Percentiles rank a stretch among this genome's conserved stretches.
Conservation (phyloP, 2,888 invertebrate genomes). For the Apamea crenata region DNA sequence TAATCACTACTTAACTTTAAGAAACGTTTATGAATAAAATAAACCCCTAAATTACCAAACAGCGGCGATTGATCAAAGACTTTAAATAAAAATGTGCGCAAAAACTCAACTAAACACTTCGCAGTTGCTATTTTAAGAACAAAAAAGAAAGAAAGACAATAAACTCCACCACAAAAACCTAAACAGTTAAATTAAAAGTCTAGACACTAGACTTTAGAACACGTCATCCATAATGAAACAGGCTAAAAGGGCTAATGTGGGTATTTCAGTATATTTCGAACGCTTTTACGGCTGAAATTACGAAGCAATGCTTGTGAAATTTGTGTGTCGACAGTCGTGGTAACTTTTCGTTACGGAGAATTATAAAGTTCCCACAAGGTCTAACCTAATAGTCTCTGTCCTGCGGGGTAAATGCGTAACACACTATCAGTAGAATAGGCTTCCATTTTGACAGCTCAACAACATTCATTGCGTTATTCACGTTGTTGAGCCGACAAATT, state of each 20-base stretch:
- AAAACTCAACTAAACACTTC: background rate
- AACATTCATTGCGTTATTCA: too few species aligned
- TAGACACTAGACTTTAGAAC: slow-evolving; percentile 10
- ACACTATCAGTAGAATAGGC: too few species aligned
- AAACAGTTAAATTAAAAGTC: slow-evolving; percentile 20
- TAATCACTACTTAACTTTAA: too few species aligned
- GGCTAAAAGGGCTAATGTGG: background rate
- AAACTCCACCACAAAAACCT: background rate
- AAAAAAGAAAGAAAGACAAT: background rate
- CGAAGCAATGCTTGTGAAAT: background rate
- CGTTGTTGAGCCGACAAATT: too few species aligned
- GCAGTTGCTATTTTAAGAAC: background rate
- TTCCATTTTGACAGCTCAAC: too few species aligned
- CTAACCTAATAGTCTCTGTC: too few species aligned
- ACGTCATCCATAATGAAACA: background rate
- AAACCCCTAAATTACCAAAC: too few species aligned
- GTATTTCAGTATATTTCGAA: background rate
- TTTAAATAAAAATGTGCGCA: background rate
- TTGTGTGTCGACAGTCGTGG: background rate
- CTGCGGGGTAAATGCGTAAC: too few species aligned
- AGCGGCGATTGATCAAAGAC: background rate
- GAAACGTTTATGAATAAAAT: too few species aligned
- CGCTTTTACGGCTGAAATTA: background rate
- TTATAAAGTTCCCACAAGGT: slow-evolving; percentile 17
- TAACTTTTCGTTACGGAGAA: slow-evolving; percentile 10